These are phyloP conservation scores for Tipula unca DNA, from an alignment of 2,888 invertebrate species.

Conservation along the genomic window DNA sequence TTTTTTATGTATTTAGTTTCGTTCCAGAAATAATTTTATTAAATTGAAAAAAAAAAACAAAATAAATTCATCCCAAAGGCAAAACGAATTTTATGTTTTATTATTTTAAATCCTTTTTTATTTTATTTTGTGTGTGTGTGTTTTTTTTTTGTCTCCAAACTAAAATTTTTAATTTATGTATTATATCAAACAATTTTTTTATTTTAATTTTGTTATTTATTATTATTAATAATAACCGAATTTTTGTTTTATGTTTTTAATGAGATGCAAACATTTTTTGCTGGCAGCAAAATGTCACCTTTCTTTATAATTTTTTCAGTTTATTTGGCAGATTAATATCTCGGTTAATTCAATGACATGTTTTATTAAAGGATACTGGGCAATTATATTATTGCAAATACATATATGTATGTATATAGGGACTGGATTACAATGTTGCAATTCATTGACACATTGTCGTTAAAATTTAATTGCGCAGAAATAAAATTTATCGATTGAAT, in stretches of 20 bases:
- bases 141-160: neutral
- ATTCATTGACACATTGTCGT: too few relatives aligned
- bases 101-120: neutral
- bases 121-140: neutral
- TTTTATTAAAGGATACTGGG: neutral
- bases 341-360: neutral
- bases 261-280: neutral
- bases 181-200: neutral
- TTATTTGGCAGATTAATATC: neutral
- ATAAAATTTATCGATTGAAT: too few relatives aligned
- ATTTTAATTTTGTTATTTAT: neutral
- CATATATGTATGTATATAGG: too few relatives aligned
- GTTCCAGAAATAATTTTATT: neutral
- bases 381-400: too few relatives aligned
- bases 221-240: neutral
- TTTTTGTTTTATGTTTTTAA: neutral
- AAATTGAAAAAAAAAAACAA: neutral
- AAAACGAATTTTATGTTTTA: neutral
- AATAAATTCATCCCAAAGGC: neutral
- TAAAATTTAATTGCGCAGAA: too few relatives aligned
- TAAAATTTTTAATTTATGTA: neutral
- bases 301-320: neutral
- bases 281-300: neutral
- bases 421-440: too few relatives aligned
- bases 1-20: conserved; percentile 2